Conservation (phyloP, 1,140 invertebrate species). For the Calosoma granatense region DNA sequence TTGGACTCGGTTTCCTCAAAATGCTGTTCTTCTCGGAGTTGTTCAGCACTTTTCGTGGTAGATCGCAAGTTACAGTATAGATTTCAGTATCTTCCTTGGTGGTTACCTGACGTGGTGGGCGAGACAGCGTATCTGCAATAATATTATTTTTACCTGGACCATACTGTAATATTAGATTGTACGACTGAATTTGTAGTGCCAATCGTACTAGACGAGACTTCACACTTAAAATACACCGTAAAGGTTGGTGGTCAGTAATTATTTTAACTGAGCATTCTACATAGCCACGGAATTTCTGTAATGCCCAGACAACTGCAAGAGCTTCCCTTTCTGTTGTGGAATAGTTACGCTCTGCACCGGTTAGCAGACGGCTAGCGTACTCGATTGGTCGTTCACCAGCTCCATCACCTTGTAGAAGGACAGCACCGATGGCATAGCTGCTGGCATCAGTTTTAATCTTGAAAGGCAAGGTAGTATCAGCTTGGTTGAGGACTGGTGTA, state of each 20-base stretch:
- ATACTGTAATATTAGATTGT: slow-evolving; percentile 22
- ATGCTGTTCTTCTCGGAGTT: too few relatives aligned
- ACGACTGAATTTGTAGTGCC: too few relatives aligned
- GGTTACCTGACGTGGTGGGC: slow-evolving; percentile 12
- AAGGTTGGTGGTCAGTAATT: slow-evolving; percentile 18
- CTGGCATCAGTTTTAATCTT: not conserved
- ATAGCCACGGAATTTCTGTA: slow-evolving; percentile 27
- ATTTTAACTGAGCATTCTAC: slow-evolving; percentile 28
- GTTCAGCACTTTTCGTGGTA: too few relatives aligned
- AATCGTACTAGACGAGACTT: slow-evolving; percentile 19
- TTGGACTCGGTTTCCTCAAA: too few relatives aligned
- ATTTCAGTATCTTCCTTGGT: slow-evolving; percentile 16
- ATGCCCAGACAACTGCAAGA: slow-evolving; percentile 32
- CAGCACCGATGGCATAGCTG: not conserved
- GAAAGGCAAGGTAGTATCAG: slow-evolving; percentile 14
- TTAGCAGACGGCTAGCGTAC: slow-evolving; percentile 31
- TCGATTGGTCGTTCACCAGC: slow-evolving; percentile 36
- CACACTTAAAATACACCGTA: slow-evolving; percentile 17
- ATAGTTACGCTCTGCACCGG: slow-evolving; percentile 30
- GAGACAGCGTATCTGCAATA: too few relatives aligned
- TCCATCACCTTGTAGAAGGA: slow-evolving; percentile 16
- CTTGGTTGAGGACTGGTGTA: too few relatives aligned
- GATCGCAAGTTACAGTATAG: too few relatives aligned
- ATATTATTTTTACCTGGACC: too few relatives aligned
- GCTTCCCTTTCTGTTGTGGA: slow-evolving; percentile 32